Percentiles rank a stretch among this genome's conserved stretches.
These are phyloP conservation scores for Callochromis pleurospilus DNA, from an alignment of 2,113 vertebrate species.

Conservation along the genomic window DNA sequence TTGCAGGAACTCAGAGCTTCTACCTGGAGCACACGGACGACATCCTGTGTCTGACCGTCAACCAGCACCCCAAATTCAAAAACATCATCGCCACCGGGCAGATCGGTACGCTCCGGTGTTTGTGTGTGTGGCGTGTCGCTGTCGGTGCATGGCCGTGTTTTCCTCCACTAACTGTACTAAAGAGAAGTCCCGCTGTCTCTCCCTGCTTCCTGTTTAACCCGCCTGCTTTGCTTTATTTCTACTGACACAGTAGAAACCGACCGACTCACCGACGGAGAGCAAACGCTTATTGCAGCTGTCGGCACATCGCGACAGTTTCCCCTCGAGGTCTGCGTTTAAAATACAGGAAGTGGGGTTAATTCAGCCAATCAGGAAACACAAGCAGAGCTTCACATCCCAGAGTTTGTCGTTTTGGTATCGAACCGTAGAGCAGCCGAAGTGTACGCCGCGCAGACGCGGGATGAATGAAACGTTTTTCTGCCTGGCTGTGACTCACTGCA, in stretches of 20 bases:
- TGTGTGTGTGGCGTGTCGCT: background rate
- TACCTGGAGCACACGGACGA: slow-evolving; percentile 96
- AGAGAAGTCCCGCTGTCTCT: slow-evolving; percentile 42
- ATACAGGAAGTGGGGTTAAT: background rate
- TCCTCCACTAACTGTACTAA: slow-evolving; percentile 13
- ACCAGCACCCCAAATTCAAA: slow-evolving; percentile 95
- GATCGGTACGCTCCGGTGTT: slow-evolving; percentile 75
- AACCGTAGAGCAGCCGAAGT: background rate
- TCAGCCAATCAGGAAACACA: background rate
- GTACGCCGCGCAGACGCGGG: background rate
- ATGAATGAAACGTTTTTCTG: background rate
- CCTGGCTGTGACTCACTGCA: background rate
- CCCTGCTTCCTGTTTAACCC: slow-evolving; percentile 70
- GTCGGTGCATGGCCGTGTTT: background rate
- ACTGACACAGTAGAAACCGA: background rate
- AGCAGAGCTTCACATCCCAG: background rate
- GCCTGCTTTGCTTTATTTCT: slow-evolving; percentile 1
- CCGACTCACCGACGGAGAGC: background rate
- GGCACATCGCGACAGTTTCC: background rate
- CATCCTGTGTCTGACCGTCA: slow-evolving; percentile 93
- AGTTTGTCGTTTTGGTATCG: background rate
- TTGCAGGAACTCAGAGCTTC: slow-evolving; percentile 89
- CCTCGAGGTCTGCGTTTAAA: background rate
- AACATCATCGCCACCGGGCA: slow-evolving; percentile 93
- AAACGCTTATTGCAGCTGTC: background rate